phyloP scores from a whole-genome alignment of 2,888 invertebrate species.

The Cantharis lateralis region DNA sequence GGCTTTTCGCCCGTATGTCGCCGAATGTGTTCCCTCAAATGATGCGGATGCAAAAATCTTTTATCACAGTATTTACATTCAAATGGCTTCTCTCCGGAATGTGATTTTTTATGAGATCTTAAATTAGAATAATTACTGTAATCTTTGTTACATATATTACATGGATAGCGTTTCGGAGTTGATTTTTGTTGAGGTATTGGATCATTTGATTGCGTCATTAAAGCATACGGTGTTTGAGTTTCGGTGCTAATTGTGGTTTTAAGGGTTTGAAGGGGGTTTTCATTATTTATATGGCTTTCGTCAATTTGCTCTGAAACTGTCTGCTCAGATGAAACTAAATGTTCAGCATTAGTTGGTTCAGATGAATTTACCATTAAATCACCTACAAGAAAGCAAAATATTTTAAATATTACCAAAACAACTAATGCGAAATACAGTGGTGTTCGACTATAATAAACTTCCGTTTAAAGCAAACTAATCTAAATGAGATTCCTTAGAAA shows the following conservation, averaged over 20 bases:
- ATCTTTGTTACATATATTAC: constrained; percentile 48
- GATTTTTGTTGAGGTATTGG: constrained; percentile 18
- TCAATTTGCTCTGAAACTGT: not conserved
- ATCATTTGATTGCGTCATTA: constrained; percentile 30
- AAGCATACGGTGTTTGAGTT: constrained; percentile 28
- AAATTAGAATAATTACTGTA: constrained; percentile 52
- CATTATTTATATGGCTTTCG: not conserved
- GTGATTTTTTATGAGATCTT: constrained; percentile 51
- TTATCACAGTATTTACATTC: constrained; percentile 54
- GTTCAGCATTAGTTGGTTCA: not conserved
- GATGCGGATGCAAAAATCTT: constrained; percentile 52
- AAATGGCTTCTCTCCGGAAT: constrained; percentile 54
- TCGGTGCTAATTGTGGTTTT: constrained; percentile 19
- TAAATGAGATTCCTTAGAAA: too few species aligned
- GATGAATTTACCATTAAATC: not conserved
- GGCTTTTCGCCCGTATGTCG: constrained; percentile 54
- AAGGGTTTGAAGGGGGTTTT: not conserved
- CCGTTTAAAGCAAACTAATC: too few species aligned
- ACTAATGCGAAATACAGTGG: too few species aligned
- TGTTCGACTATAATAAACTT: too few species aligned
- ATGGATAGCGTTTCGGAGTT: constrained; percentile 31
- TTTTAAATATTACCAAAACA: not conserved
- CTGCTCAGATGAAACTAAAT: constrained; percentile 2
- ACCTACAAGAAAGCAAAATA: not conserved
- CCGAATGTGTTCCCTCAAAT: constrained; percentile 50